A percentile compares a stretch with the other conserved stretches of the same genome.
Evolutionary conservation across 2,888 invertebrate genomes (phyloP).

Genomic region (Altica lythri): DNA sequence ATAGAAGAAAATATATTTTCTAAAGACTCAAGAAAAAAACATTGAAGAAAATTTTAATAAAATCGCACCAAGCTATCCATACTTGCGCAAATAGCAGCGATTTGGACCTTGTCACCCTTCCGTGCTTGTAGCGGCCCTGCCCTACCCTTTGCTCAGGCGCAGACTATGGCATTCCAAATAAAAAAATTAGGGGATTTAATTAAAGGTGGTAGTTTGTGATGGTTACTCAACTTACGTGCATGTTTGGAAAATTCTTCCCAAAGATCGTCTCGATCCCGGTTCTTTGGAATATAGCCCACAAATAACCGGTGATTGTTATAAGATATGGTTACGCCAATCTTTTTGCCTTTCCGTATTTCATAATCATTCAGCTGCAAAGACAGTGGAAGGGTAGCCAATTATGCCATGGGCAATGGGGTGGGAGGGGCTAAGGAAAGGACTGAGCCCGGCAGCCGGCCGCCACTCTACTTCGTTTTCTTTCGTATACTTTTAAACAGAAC

Average conservation of each 20-base stretch:
- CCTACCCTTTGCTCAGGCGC: conserved; percentile 59
- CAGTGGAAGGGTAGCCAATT: conserved; percentile 79
- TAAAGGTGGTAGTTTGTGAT: conserved; percentile 33
- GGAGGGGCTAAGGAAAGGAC: conserved; percentile 56
- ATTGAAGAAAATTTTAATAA: conserved; percentile 11
- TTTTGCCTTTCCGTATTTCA: conserved; percentile 99
- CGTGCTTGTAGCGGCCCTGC: conserved; percentile 57
- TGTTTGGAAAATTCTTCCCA: conserved; percentile 99
- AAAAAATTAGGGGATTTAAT: not conserved
- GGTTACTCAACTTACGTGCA: conserved; percentile 89
- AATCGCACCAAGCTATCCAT: conserved; percentile 20
- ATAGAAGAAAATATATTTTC: no score
- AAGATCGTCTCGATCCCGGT: conserved; percentile 99
- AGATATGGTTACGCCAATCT: conserved; percentile 99
- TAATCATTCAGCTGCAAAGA: conserved; percentile 99
- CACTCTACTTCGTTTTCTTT: conserved; percentile 40
- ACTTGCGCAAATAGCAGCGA: conserved; percentile 32
- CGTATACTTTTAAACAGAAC: conserved; percentile 7
- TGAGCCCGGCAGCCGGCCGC: conserved; percentile 68
- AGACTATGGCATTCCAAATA: conserved; percentile 51
- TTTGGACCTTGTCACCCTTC: conserved; percentile 54
- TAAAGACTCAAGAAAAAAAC: no score
- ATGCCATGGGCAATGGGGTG: conserved; percentile 56
- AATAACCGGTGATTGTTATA: conserved; percentile 99
- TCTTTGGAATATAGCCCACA: conserved; percentile 99